Evolutionary conservation across 2,113 vertebrate species (phyloP).

Genomic region (Crotophaga sulcirostris): DNA sequence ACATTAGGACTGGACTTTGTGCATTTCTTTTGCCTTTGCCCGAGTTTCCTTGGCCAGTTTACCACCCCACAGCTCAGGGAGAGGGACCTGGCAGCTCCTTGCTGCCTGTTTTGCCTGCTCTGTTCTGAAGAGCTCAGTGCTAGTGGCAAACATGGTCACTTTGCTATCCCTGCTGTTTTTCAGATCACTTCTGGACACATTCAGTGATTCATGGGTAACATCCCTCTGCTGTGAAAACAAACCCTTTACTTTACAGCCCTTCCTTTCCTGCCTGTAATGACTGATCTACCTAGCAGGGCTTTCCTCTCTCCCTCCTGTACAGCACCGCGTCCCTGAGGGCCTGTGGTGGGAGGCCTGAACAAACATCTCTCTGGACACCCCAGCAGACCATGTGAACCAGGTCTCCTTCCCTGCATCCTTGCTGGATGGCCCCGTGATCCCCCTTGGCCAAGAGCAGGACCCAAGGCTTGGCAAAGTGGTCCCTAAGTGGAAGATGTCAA

Average conservation of each 20-base stretch:
- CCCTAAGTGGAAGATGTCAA: neutral
- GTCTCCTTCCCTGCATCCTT: neutral
- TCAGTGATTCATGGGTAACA: neutral
- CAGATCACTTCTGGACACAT: neutral
- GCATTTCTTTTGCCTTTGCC: neutral
- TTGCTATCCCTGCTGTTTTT: neutral
- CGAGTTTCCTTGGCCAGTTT: neutral
- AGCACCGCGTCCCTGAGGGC: fast-evolving
- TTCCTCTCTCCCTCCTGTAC: neutral
- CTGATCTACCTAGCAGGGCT: neutral
- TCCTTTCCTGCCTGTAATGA: neutral
- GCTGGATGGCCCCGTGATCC: neutral
- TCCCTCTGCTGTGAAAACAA: neutral
- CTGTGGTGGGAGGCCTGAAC: neutral
- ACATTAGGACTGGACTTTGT: neutral
- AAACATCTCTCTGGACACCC: neutral
- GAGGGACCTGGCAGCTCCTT: neutral
- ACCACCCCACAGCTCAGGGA: neutral
- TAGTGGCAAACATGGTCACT: neutral
- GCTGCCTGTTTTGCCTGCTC: neutral
- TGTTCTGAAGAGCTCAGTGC: neutral
- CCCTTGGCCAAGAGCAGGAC: neutral
- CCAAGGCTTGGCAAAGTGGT: neutral
- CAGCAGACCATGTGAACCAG: neutral
- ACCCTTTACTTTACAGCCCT: neutral